A percentile compares a stretch with the other conserved stretches of the same genome.
Conservation (phyloP, 2,888 invertebrate species). For the Hololepta plana region DNA sequence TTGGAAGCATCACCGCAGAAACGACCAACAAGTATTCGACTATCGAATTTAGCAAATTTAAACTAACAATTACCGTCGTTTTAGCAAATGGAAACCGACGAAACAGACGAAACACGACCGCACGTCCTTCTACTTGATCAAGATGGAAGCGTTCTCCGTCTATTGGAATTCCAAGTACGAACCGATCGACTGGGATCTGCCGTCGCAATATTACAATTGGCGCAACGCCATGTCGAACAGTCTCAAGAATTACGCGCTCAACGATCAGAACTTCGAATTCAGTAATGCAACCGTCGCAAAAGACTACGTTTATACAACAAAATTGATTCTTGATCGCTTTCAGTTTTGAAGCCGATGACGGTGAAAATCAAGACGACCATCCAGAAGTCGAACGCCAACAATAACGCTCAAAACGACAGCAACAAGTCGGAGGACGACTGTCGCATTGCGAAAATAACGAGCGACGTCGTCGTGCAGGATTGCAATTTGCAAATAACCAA, state of each 20-base stretch:
- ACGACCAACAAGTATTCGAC: constrained; percentile 69
- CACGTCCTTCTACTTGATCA: constrained; percentile 47
- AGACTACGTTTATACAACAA: background rate
- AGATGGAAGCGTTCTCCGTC: constrained; percentile 54
- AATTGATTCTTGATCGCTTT: constrained; percentile 14
- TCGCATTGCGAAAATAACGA: constrained; percentile 40
- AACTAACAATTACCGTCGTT: constrained; percentile 11
- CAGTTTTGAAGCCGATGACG: constrained; percentile 62
- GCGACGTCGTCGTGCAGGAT: constrained; percentile 54
- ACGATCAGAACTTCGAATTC: constrained; percentile 62
- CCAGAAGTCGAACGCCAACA: constrained; percentile 33
- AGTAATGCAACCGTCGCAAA: constrained; percentile 30
- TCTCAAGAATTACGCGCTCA: constrained; percentile 57
- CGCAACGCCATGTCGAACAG: constrained; percentile 59
- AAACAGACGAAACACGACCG: constrained; percentile 28
- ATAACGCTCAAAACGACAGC: constrained; percentile 22
- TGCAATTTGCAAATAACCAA: constrained; percentile 55
- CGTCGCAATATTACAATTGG: constrained; percentile 48
- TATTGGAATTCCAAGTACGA: constrained; percentile 53
- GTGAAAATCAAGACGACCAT: constrained; percentile 61
- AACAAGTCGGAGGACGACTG: no score
- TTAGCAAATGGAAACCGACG: constrained; percentile 60
- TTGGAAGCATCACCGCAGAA: constrained; percentile 59
- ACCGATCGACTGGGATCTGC: constrained; percentile 34
- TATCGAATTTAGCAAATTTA: no score